These are phyloP conservation scores for Melipona quadrifasciata DNA, from an alignment of 1,140 invertebrate genomes.

Conservation along the genomic window DNA sequence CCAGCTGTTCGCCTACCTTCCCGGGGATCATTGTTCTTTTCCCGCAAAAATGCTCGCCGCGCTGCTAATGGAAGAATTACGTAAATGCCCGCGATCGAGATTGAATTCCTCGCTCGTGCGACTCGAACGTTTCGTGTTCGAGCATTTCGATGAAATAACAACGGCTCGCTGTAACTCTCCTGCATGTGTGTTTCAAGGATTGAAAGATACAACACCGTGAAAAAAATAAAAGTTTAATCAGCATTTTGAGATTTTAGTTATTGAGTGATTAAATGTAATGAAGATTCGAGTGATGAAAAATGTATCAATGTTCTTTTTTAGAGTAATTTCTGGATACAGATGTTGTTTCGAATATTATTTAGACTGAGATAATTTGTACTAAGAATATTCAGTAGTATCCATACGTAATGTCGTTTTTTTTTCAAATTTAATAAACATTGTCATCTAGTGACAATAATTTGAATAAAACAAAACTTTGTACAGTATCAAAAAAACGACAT, in stretches of 20 bases:
- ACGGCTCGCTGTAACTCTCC: not conserved
- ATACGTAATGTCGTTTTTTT: not conserved
- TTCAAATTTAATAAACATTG: not conserved
- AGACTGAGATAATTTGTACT: too few relatives aligned
- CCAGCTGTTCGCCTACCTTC: conserved; percentile 24
- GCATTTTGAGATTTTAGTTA: not conserved
- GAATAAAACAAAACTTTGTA: too few relatives aligned
- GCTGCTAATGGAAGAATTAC: conserved; percentile 30
- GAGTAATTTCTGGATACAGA: too few relatives aligned
- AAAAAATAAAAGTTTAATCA: not conserved
- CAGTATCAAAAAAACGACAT: too few relatives aligned
- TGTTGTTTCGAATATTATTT: not conserved
- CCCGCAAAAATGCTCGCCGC: conserved; percentile 9
- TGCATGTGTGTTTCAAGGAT: not conserved
- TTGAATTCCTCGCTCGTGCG: not conserved
- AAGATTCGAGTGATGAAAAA: not conserved
- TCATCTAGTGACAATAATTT: too few relatives aligned
- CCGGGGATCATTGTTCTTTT: conserved; percentile 16
- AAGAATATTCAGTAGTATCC: too few relatives aligned
- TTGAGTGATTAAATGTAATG: too few relatives aligned
- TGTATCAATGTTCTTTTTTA: not conserved
- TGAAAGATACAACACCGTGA: not conserved
- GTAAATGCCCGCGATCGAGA: conserved; percentile 18
- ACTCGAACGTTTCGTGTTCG: not conserved
- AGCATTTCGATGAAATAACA: too few relatives aligned